Evolutionary conservation across 1,140 invertebrate genomes (phyloP).

Genomic region (Saccostrea cuccullata): DNA sequence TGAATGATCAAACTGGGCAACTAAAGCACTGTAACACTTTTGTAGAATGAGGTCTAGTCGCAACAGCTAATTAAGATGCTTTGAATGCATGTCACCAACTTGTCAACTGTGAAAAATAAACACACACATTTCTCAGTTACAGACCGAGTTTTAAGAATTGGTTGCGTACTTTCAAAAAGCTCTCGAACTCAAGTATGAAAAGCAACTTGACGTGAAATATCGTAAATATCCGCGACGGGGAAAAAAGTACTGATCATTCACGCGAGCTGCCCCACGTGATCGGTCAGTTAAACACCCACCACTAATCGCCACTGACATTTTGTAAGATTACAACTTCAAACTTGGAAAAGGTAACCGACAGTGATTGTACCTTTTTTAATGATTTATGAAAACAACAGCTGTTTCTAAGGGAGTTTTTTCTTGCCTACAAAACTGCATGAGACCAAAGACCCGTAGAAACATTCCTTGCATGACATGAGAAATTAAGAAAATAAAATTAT

Average conservation of each 20-base stretch:
- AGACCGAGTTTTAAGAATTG: not conserved
- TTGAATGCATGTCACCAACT: slow-evolving; percentile 7
- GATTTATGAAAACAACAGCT: slow-evolving; percentile 31
- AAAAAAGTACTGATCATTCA: not conserved
- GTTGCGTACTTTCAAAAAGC: not conserved
- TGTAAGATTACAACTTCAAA: slow-evolving; percentile 3
- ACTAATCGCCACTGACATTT: slow-evolving; percentile 23
- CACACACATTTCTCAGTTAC: not conserved
- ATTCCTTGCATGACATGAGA: slow-evolving; percentile 7
- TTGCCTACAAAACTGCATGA: slow-evolving; percentile 12
- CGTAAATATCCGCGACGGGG: not conserved
- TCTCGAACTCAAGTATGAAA: not conserved
- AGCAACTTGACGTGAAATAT: slow-evolving; percentile 20
- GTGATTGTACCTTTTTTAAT: slow-evolving; percentile 15
- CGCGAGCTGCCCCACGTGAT: not conserved
- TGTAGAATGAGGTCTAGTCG: not conserved
- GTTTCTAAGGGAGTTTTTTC: not conserved
- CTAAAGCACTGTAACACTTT: not conserved
- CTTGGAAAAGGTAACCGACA: not conserved
- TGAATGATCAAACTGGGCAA: no score
- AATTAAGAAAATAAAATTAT: slow-evolving; percentile 37
- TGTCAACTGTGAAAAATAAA: slow-evolving; percentile 23
- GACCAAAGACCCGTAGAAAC: slow-evolving; percentile 7
- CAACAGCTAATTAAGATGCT: slow-evolving; percentile 5
- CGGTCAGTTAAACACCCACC: not conserved